Evolutionary conservation across 1,140 invertebrate species (phyloP), one percentile per base, ranked within the genome.

Genomic region (Aphis craccivora): DNA sequence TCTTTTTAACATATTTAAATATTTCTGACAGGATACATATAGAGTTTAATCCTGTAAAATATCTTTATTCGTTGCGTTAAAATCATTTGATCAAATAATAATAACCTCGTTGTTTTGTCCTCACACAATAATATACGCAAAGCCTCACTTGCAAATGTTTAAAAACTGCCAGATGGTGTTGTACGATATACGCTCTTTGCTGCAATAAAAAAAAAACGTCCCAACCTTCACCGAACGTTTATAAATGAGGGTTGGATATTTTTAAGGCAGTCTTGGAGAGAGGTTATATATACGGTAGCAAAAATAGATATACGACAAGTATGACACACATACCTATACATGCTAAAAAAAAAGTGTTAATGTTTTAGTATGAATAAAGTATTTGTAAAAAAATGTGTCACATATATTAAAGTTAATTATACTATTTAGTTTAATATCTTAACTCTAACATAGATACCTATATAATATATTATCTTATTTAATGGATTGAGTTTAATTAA

Each of bases 111-210:
- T 7, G 43, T 86, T 30, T 11, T 86, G 9, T n/a, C 60, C 84
- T 11, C 25, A 1, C 11, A 40, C 22, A 30, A 84, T 25, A n/a
- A 40, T 86, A 30, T 14, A 86, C 40, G 43, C 43, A 45, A 86
- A 86, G 45, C 11, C 23, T 45, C 25, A 86, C 25, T 86, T 30
- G 84, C 37, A 25, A 45, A 45, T n/a, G 40, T 84, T 40, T 25
- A 40, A 37, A 55, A 89, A 89, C 20, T 53, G 35, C n/a, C 88
- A 89, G 88, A 89, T 89, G 88, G 88, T 89, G 88, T 55, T n/a
- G 48, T 23, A 37, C 11, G 51, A 40, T 40, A 48, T 25, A 9
- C 25, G 35, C 8, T 53, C 35, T 55, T 55, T 55, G 40, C 9
- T 37, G 53, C 9, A 37, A 37, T 37, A 89, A 25, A 9, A 23